Evolutionary conservation across 2,888 invertebrate genomes (phyloP), one percentile per base, ranked within the genome.

Genomic region (Caenorhabditis macrosperma): DNA sequence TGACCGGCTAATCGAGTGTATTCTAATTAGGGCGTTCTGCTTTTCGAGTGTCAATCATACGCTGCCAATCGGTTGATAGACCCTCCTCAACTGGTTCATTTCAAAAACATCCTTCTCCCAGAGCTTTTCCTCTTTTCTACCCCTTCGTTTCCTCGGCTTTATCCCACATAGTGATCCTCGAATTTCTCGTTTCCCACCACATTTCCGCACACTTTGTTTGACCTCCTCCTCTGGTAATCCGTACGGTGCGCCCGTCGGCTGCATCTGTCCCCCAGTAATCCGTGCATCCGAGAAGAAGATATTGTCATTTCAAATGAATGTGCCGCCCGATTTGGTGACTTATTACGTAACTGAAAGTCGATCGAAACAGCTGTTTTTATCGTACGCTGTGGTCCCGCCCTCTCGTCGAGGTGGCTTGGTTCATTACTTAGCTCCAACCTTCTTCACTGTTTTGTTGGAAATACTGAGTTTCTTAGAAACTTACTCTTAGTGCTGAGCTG

Each of bases 261-360:
- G 38, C 28, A 38, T 41, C 38, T 44, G 59, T 24, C 44, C 20
- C 50, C 24, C 35, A 26, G 26, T 59, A 59, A 59, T 59, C 59
- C 59, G 59, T 38, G 28, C 44, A 54, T 38, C 35, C 38, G 24
- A 38, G 17, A 5, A 10, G 33, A 17, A 33, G 57, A 26, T 63
- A 72, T 64, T 57, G 6, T 44, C 38, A 52, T 74, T 74, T 74
- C 64, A 74, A 74, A 74, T 64, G 54, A 35, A 20, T 48, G 54
- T 54, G 57, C 74, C 74, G 74, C 30, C 57, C 57, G 22, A 63
- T 61, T 71, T 61, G 63, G 63, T 71, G 61, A 61, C 72, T 64
- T 57, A 64, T 74, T 74, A 52, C 74, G 64, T 41, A 74, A 74
- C 41, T 52, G 24, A 54, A 28, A 41, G 71, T 54, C 44, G 17